Base-by-base conservation (phyloP, 2,797 vertebrate genomes). In the Mus minutoides region DNA sequence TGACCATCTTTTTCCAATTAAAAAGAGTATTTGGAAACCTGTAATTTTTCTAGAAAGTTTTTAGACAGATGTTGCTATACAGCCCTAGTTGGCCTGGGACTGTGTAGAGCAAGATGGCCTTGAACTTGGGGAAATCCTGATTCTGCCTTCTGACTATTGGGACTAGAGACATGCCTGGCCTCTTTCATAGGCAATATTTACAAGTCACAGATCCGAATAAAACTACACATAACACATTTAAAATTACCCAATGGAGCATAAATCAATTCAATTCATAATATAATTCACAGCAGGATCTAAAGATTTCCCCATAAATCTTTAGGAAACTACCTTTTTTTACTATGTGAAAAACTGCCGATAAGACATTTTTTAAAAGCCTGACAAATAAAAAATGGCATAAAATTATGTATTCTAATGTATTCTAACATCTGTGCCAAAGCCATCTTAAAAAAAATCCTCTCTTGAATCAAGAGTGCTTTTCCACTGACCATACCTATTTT, bases 351-450 rank as follows among this genome's bases (percentile, higher is more conserved):
- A 79, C 19, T 79, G 49, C 22, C 4, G 69, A 62, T 0, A 14
- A 12, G n/a, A 29, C 29, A 80, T 79, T 77, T 75, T 46, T 64
- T 78, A 54, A 80, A 94, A 91, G 82, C 84, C 26, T 75, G n/a
- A 69, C 90, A 93, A 96, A 87, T 60, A 92, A 90, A 76, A 58
- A 46, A 64, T 5, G 60, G 40, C 76, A 90, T 71, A 87, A 92
- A 94, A 95, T 62, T 84, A 94, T n/a, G 16, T n/a, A 97, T 88
- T 94, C 13, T 22, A 95, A 94, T n/a, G 16, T n/a, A 97, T 88
- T 94, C 13, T 22, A 95, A 94, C 22, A 91, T 89, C 31, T 77
- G 24, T 52, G 80, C 21, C 37, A 89, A 89, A 76, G 92, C n/a
- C 90, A 94, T 49, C 17, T 88, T 13, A 58, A 43, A 58, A 58